phyloP scores from a whole-genome alignment of 2,113 vertebrate genomes.

The Lipophrys pholis region DNA sequence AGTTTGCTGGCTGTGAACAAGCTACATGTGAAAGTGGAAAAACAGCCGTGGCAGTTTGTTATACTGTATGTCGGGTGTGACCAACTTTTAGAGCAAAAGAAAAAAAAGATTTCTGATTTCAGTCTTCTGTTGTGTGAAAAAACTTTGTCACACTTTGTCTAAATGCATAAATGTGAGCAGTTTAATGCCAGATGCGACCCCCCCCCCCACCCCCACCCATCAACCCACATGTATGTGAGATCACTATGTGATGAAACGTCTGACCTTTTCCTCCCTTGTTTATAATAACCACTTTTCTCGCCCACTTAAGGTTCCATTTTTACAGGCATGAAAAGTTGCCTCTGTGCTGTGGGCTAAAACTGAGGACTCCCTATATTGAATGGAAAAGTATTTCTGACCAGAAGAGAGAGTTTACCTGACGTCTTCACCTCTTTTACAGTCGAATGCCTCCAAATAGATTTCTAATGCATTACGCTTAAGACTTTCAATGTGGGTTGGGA shows the following conservation, averaged over 20 bases:
- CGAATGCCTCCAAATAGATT: slow-evolving; percentile 46
- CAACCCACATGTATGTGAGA: not conserved
- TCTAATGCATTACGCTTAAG: slow-evolving; percentile 47
- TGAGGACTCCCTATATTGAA: slow-evolving; percentile 2
- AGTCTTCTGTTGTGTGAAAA: not conserved
- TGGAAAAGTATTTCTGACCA: not conserved
- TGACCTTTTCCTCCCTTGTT: not conserved
- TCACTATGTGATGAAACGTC: not conserved
- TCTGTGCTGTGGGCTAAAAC: not conserved
- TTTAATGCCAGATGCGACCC: not conserved
- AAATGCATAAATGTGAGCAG: slow-evolving; percentile 5
- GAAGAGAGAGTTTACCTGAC: slow-evolving; percentile 29
- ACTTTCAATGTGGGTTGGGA: slow-evolving; percentile 15
- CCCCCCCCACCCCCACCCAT: not conserved
- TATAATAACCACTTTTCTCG: not conserved
- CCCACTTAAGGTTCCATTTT: not conserved
- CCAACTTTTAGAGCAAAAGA: slow-evolving; percentile 5
- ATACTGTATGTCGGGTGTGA: too few species aligned
- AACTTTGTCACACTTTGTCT: slow-evolving; percentile 23
- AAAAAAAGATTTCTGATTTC: slow-evolving; percentile 29
- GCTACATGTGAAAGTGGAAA: slow-evolving; percentile 28
- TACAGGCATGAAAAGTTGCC: not conserved
- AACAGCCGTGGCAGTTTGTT: slow-evolving; percentile 19
- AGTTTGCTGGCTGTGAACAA: slow-evolving; percentile 50
- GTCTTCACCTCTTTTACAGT: slow-evolving; percentile 21